phyloP scores from a whole-genome alignment of 2,888 invertebrate genomes.

The Stenodema calcarata region DNA sequence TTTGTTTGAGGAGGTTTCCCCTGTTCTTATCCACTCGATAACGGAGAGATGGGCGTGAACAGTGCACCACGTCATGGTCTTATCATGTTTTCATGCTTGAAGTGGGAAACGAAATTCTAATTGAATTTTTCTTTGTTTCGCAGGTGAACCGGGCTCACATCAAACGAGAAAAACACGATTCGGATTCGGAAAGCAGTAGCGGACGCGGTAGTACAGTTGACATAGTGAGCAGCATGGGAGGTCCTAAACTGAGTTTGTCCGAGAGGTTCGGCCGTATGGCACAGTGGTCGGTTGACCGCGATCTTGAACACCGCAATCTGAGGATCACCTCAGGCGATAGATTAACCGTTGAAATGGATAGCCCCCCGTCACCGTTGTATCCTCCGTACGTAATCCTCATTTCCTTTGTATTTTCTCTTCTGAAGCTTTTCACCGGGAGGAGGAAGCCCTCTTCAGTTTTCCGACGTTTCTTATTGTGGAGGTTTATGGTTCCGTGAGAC shows the following conservation, averaged over 20 bases:
- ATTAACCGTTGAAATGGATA: slow-evolving; percentile 62
- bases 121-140: background rate
- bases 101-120: too few species aligned
- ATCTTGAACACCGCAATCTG: slow-evolving; percentile 84
- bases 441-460: background rate
- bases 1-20: too few species aligned
- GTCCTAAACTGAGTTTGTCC: slow-evolving; percentile 75
- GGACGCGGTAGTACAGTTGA: slow-evolving; percentile 51
- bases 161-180: slow-evolving; percentile 58
- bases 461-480: background rate
- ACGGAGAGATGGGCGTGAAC: too few species aligned
- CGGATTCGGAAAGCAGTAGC: slow-evolving; percentile 58
- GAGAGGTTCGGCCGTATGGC: slow-evolving; percentile 91
- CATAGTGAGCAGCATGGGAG: slow-evolving; percentile 56
- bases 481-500: background rate
- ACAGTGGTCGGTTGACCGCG: slow-evolving; percentile 85
- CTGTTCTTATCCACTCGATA: too few species aligned
- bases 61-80: too few species aligned
- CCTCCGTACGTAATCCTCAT: slow-evolving; percentile 52
- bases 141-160: slow-evolving; percentile 51
- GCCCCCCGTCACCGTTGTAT: slow-evolving; percentile 59
- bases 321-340: slow-evolving; percentile 72
- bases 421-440: background rate
- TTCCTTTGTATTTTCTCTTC: background rate
- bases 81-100: too few species aligned